Base-by-base conservation (phyloP, 2,888 invertebrate genomes). In the Graphium colonna region DNA sequence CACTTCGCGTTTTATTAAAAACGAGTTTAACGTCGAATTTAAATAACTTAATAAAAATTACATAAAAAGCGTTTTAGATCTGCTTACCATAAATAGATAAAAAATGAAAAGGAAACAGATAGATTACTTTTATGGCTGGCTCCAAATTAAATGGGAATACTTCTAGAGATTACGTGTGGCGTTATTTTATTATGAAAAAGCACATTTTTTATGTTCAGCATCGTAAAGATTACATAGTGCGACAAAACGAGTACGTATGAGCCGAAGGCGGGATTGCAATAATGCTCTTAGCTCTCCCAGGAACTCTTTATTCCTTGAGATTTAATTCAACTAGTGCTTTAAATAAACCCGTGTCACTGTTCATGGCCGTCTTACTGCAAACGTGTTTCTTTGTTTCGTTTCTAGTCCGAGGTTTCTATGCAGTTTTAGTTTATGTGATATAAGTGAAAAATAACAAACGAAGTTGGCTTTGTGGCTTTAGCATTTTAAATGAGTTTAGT, bases 271-370 rank as follows among this genome's bases (percentile, higher is more conserved):
- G 56, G 62, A 70, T 74, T 77, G 79, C 81, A 79, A 77, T 88
- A 87, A 86, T 86, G 80, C 86, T 81, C 85, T 86, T 86, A 85
- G 71, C 77, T 72, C 73, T 71, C 77, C 75, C 71, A 57, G 51
- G 55, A 72, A 70, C 73, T 68, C 68, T 69, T 69, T 61, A 49
- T 52, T 46, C 46, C 46, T 45, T 50, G 13, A 42, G 50, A 42
- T 48, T 42, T 36, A 50, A 42, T 45, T 41, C 41, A 41, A 49
- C 41, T 40, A 21, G 49, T 33, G 45, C 52, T 49, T 42, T 45
- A 47, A 31, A 36, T 46, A 47, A 45, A 18, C 21, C 47, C 13
- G 39, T 26, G n/a, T 39, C 26, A 26, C 18, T 15, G 21, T 26
- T 47, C 21, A 39, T 26, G 3, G 5, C 7, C 18, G 13, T 18